Conservation (phyloP, 2,797 vertebrate species). For the Buceros bicornis region DNA sequence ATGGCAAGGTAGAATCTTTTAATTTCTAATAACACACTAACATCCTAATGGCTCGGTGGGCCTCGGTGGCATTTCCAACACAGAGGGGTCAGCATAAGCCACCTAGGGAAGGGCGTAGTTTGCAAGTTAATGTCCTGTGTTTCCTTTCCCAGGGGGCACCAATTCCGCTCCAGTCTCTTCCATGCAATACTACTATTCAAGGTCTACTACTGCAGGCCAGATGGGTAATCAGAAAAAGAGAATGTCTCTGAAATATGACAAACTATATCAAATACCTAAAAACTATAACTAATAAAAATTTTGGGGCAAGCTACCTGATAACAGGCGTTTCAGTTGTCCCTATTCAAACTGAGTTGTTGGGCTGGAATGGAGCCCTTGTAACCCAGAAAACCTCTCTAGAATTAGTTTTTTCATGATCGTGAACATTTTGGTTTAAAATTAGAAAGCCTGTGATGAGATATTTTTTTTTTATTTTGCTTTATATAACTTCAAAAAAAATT, state of each 20-base stretch:
- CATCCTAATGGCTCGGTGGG: neutral
- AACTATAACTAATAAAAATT: neutral
- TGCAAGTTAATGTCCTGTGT: neutral
- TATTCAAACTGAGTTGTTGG: neutral
- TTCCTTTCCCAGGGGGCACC: neutral
- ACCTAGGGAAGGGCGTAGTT: neutral
- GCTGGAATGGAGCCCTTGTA: neutral
- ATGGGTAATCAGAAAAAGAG: neutral
- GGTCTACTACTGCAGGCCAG: neutral
- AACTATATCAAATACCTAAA: neutral
- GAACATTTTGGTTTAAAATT: neutral
- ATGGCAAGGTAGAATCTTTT: slow-evolving; percentile 48
- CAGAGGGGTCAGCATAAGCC: neutral
- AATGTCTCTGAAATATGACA: neutral
- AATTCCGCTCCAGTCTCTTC: neutral
- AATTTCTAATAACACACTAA: slow-evolving; percentile 20
- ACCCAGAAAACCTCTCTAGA: accelerated
- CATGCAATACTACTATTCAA: neutral
- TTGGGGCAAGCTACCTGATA: neutral
- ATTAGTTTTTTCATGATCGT: neutral
- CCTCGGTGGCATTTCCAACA: neutral
- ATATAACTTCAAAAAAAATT: neutral
- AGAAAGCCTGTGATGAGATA: neutral
- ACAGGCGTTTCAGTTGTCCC: neutral
- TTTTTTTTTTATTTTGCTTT: neutral